A percentile compares a stretch with the other conserved stretches of the same genome.
Conservation (phyloP, 2,888 invertebrate species). For the Gasteruption jaculator region DNA sequence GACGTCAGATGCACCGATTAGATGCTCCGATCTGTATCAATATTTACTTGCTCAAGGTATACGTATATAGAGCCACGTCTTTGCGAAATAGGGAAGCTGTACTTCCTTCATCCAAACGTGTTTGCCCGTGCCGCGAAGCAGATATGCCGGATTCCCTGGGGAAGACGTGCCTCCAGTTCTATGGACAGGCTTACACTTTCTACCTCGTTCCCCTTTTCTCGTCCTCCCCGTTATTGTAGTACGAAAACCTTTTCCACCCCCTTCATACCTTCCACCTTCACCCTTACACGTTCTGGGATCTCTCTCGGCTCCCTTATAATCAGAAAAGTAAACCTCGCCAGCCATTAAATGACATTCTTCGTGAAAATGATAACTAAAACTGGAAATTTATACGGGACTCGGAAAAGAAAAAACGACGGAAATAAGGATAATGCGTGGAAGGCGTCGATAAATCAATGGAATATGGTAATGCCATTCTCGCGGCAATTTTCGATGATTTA, state of each 20-base stretch:
- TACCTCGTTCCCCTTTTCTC: slow-evolving; percentile 29
- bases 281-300: neutral
- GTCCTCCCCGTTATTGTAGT: too few relatives aligned
- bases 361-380: too few relatives aligned
- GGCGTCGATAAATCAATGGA: slow-evolving; percentile 50
- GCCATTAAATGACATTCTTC: too few relatives aligned
- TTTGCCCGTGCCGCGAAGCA: slow-evolving; percentile 44
- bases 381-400: slow-evolving; percentile 25
- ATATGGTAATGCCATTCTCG: slow-evolving; percentile 47
- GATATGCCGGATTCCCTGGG: slow-evolving; percentile 44
- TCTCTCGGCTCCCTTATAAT: too few relatives aligned
- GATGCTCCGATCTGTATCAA: slow-evolving; percentile 48
- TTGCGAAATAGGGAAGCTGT: slow-evolving; percentile 40
- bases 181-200: slow-evolving; percentile 43
- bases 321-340: too few relatives aligned
- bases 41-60: slow-evolving; percentile 41
- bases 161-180: slow-evolving; percentile 44
- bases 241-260: slow-evolving; percentile 11
- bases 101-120: slow-evolving; percentile 39
- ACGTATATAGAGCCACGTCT: slow-evolving; percentile 37
- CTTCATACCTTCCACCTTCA: slow-evolving; percentile 14
- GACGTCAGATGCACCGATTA: too few relatives aligned
- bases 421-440: too few relatives aligned
- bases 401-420: slow-evolving; percentile 29
- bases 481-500: slow-evolving; percentile 51